Evolutionary conservation across 2,888 invertebrate species (phyloP).

Genomic region (Pollenia amentaria): DNA sequence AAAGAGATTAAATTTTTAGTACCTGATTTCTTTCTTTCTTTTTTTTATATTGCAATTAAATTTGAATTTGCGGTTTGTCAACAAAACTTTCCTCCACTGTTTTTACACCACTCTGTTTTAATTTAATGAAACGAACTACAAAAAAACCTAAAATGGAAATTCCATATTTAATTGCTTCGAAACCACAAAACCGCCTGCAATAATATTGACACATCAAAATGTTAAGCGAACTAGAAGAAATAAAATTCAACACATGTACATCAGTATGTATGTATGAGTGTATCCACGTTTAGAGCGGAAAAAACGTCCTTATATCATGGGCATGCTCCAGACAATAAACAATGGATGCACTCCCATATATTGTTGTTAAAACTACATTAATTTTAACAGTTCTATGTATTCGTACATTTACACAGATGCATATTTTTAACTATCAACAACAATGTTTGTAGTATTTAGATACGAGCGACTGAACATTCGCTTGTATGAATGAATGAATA

Average conservation of each 20-base stretch:
- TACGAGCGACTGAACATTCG: slow-evolving; percentile 17
- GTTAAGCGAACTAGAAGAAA: slow-evolving; percentile 80
- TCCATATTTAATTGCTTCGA: slow-evolving; percentile 80
- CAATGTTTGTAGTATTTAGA: slow-evolving; percentile 38
- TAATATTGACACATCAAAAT: slow-evolving; percentile 82
- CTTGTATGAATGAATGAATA: neutral
- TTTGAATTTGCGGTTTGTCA: slow-evolving; percentile 63
- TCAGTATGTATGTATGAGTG: neutral
- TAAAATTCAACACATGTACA: slow-evolving; percentile 69
- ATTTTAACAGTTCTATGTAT: slow-evolving; percentile 30
- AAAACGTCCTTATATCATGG: slow-evolving; percentile 14
- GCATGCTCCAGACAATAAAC: slow-evolving; percentile 64
- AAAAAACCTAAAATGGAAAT: slow-evolving; percentile 60
- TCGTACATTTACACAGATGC: slow-evolving; percentile 17
- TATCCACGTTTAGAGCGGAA: neutral
- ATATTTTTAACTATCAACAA: slow-evolving; percentile 54
- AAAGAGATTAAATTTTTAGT: slow-evolving; percentile 1
- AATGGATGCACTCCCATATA: slow-evolving; percentile 67
- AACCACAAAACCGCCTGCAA: slow-evolving; percentile 77
- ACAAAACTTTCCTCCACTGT: neutral
- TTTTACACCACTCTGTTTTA: neutral
- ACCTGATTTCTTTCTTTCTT: slow-evolving; percentile 48
- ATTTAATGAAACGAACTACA: slow-evolving; percentile 24
- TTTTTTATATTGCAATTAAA: slow-evolving; percentile 51
- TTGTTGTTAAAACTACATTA: slow-evolving; percentile 59